Conservation (phyloP, 1,140 invertebrate genomes). For the Drosophila eugracilis region DNA sequence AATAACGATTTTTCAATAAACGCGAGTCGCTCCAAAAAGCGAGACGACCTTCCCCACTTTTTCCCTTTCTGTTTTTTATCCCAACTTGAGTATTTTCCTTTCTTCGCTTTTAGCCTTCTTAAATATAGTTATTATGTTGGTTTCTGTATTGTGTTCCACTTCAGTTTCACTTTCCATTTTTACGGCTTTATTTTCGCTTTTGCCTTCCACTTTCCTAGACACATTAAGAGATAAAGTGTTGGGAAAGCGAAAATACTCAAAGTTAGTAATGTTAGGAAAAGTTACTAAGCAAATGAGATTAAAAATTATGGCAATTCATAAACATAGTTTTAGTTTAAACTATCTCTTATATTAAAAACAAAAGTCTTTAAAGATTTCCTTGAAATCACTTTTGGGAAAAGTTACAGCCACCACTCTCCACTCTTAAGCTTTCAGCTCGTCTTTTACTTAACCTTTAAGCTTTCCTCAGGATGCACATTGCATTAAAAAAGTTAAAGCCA, state of each 20-base stretch:
- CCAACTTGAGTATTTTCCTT: neutral
- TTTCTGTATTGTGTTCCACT: conserved; percentile 10
- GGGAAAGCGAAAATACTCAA: neutral
- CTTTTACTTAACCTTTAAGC: neutral
- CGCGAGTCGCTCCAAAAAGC: conserved; percentile 1
- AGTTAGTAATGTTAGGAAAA: neutral
- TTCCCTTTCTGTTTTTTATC: neutral
- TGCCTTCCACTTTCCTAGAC: too few relatives aligned
- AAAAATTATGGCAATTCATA: neutral
- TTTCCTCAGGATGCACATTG: neutral
- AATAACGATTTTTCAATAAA: conserved; percentile 20
- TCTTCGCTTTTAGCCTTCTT: conserved; percentile 1
- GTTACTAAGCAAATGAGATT: neutral
- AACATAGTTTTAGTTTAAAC: neutral
- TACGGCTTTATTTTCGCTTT: conserved; percentile 2
- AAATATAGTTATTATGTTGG: conserved; percentile 10
- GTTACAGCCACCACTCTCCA: too few relatives aligned
- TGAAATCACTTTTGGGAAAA: too few relatives aligned
- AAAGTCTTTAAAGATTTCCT: too few relatives aligned
- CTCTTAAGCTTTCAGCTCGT: neutral
- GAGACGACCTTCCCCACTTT: neutral
- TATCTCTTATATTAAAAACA: neutral
- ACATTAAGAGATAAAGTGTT: conserved; percentile 1
- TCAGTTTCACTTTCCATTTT: conserved; percentile 8
- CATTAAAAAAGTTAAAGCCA: neutral